Evolutionary conservation across 2,113 vertebrate genomes (phyloP), one percentile per base, ranked within the genome.

Genomic region (Hypomesus transpacificus): DNA sequence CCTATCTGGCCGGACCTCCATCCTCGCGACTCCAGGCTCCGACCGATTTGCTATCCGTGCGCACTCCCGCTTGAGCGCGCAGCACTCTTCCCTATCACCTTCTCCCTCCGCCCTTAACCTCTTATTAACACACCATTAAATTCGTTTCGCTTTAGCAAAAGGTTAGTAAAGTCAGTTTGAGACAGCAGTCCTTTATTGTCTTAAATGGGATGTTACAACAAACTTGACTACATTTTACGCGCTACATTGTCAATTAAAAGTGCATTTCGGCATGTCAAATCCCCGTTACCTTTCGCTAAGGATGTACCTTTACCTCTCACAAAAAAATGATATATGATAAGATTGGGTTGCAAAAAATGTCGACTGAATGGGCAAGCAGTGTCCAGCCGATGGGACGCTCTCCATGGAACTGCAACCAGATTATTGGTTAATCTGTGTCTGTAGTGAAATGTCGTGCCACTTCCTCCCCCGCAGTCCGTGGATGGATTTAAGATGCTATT

Each of bases 1-100:
- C 85, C 90, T 87, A 70, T 92, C 91, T 84, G 87, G 80, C 82
- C 90, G 89, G 86, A 92, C 75, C 85, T 92, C 91, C 91, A 92
- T 92, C 86, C 81, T 92, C 66, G 71, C 87, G 69, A 28, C 80
- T 90, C 88, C 89, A 83, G 82, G 84, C 79, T 82, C 85, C 80
- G 73, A 80, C 80, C 85, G 78, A 74, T 26, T 75, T 75, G 74
- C 68, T 69, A 73, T 81, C 70, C 74, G 75, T 74, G 81, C 79
- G 82, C 87, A 78, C 88, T 83, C 85, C 84, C 76, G 74, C 70
- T 54, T 59, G 79, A 80, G 85, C 83, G 80, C 87, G 78, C 87
- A 80, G 75, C 69, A 77, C 73, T 70, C 69, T 79, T 69, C 76
- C 77, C 74, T 52, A 17, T 26, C 70, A 31, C 73, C 61, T 68